Conservation (phyloP, 2,113 vertebrate species). For the Puntigrus tetrazona region DNA sequence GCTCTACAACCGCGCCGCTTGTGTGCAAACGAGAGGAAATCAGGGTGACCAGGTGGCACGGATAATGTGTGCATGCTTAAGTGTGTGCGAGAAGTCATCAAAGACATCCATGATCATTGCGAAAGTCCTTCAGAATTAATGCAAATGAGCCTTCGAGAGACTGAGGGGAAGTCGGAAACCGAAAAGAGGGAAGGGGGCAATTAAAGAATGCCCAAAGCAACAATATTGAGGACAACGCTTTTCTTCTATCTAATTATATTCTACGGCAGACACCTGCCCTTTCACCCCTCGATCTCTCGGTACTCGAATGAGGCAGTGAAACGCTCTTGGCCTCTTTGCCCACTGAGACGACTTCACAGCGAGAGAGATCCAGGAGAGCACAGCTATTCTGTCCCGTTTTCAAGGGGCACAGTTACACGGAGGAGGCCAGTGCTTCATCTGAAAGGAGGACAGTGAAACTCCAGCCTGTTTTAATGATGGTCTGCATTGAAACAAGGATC, state of each 20-base stretch:
- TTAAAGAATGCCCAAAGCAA: slow-evolving; percentile 81
- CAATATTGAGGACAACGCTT: slow-evolving; percentile 76
- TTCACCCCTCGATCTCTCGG: slow-evolving; percentile 71
- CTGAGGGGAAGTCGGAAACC: background rate
- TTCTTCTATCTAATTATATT: slow-evolving; percentile 79
- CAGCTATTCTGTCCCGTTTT: background rate
- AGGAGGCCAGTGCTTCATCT: background rate
- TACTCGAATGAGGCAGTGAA: slow-evolving; percentile 48
- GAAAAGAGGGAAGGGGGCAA: slow-evolving; percentile 68
- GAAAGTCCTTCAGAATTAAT: slow-evolving; percentile 67
- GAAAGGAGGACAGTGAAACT: background rate
- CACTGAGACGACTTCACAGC: slow-evolving; percentile 30
- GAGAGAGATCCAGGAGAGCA: background rate
- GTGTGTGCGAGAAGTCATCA: slow-evolving; percentile 55
- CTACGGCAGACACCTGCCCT: slow-evolving; percentile 77
- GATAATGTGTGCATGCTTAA: slow-evolving; percentile 45
- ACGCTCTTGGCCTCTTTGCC: slow-evolving; percentile 42
- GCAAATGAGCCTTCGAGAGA: slow-evolving; percentile 70
- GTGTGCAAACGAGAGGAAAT: background rate
- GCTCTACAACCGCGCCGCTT: background rate
- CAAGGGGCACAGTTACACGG: background rate
- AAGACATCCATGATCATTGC: slow-evolving; percentile 65
- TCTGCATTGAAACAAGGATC: background rate
- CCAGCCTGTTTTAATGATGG: background rate
- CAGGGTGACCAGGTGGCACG: background rate